Evolutionary conservation across 2,888 invertebrate genomes (phyloP), one percentile per base, ranked within the genome.

Genomic region (Alloplasta piceator): DNA sequence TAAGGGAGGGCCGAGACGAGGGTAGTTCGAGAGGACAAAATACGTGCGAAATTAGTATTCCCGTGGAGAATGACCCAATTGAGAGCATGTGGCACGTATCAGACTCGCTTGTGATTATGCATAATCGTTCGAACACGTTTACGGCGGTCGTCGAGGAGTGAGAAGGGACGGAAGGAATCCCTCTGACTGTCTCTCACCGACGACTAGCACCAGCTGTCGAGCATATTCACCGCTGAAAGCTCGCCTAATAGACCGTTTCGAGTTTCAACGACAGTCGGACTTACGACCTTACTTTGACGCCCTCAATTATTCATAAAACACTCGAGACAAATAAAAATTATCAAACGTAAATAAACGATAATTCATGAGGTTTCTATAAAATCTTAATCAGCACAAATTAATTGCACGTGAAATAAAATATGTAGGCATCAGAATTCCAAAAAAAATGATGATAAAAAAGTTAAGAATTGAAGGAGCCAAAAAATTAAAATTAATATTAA

Each of bases 21-120:
- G 52, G 26, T 36, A n/a, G 46, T 55, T 74, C 48, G 61, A 71
- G 75, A 61, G 6, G 71, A 67, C 60, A 56, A 78, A 81, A 75
- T 78, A 78, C 74, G 71, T 78, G 78, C 74, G 70, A 83, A 86
- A 89, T 87, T 88, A 88, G 84, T 85, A 81, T 88, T 84, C 78
- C 79, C 74, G 56, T 66, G 84, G 80, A 66, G 86, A 87, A 89
- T 85, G 87, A 86, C 84, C 88, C 85, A 89, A 90, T 89, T 89
- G 83, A 79, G 75, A 79, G 85, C 90, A 90, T 85, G 85, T 89
- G 90, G 83, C 86, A 63, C 82, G 77, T 82, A 88, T 87, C 87
- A 86, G 85, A 80, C 82, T 82, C 86, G 83, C 55, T 71, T 89
- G 87, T 89, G 87, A 90, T 90, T 90, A 90, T 89, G 90, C 90